Evolutionary conservation across 1,140 invertebrate genomes (phyloP).

Genomic region (Magallana ariakensis): DNA sequence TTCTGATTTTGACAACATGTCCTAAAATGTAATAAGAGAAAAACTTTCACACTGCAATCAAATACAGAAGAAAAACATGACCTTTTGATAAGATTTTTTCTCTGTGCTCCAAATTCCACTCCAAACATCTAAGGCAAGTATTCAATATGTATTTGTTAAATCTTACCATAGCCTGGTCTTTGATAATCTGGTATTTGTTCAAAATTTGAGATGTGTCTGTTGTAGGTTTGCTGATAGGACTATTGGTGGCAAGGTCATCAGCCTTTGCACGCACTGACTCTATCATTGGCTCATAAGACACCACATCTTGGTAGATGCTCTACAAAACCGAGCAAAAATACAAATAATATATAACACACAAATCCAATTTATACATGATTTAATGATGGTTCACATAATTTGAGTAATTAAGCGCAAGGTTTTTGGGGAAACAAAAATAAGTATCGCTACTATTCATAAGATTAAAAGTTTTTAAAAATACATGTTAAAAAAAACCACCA

Average conservation of each 20-base stretch:
- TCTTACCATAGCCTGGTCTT: slow-evolving; percentile 85
- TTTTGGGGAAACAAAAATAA: no score
- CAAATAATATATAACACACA: not conserved
- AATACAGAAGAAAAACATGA: no score
- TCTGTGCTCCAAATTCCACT: no score
- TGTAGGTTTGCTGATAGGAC: slow-evolving; percentile 89
- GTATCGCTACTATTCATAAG: no score
- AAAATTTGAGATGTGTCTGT: slow-evolving; percentile 91
- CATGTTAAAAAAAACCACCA: no score
- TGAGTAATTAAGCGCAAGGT: no score
- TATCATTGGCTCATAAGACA: slow-evolving; percentile 95
- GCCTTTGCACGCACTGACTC: slow-evolving; percentile 92
- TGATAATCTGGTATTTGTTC: slow-evolving; percentile 88
- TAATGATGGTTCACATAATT: no score
- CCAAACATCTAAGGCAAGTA: no score
- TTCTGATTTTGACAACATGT: slow-evolving; percentile 81
- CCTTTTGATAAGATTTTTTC: no score
- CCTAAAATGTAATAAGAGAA: slow-evolving; percentile 59
- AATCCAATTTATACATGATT: no score
- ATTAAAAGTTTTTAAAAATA: no score
- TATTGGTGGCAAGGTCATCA: slow-evolving; percentile 92
- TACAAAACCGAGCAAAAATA: slow-evolving; percentile 57
- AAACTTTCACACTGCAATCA: not conserved
- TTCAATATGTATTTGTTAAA: not conserved
- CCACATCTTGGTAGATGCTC: slow-evolving; percentile 92